Conservation (phyloP, 2,888 invertebrate genomes). For the Spodoptera picta region DNA sequence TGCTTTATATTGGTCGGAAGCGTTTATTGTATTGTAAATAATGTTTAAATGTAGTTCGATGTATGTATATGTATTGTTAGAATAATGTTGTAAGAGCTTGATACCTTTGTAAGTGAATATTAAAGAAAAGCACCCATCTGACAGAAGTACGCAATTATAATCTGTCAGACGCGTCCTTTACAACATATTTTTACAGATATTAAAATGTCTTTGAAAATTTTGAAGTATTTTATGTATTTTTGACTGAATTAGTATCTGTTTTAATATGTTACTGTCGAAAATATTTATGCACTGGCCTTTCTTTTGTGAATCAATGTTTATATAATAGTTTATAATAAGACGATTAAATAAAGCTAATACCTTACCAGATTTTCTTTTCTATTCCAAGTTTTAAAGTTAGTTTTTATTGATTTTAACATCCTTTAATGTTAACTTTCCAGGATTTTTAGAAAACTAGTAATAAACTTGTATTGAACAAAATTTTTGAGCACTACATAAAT, state of each 20-base stretch:
- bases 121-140: conserved; percentile 25
- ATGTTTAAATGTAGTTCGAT: conserved; percentile 59
- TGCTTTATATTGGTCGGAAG: conserved; percentile 43
- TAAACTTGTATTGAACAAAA: too few relatives aligned
- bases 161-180: conserved; percentile 34
- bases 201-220: conserved; percentile 48
- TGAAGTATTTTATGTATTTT: conserved; percentile 45
- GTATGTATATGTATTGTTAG: conserved; percentile 62
- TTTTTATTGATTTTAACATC: too few relatives aligned
- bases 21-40: conserved; percentile 57
- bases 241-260: conserved; percentile 57
- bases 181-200: conserved; percentile 62
- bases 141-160: background rate
- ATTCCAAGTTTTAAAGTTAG: conserved; percentile 6
- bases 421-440: too few relatives aligned
- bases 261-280: conserved; percentile 52
- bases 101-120: conserved; percentile 58
- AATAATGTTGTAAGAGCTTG: conserved; percentile 64
- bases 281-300: conserved; percentile 60
- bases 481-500: background rate
- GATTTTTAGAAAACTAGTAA: too few relatives aligned
- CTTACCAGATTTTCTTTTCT: conserved; percentile 54
- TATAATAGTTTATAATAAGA: conserved; percentile 59
- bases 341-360: conserved; percentile 60
- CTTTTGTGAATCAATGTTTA: conserved; percentile 64